Evolutionary conservation across 1,140 invertebrate species (phyloP).

Genomic region (Diorhabda elongata): DNA sequence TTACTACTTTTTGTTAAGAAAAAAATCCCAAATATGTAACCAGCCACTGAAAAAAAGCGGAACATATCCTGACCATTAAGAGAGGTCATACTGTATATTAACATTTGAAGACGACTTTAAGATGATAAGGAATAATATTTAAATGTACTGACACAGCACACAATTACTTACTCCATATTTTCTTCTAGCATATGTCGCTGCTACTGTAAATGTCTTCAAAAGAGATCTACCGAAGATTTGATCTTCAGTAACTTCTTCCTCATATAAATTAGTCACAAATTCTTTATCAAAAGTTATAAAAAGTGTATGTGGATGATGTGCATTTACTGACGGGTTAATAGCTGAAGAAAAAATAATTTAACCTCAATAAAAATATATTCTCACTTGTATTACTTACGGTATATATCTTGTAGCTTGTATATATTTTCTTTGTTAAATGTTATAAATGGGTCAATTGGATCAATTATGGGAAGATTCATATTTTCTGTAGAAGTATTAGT

Average conservation of each 20-base stretch:
- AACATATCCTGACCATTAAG: too few relatives aligned
- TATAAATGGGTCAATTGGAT: conserved; percentile 66
- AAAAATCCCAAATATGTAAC: too few relatives aligned
- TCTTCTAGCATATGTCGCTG: conserved; percentile 65
- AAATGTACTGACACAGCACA: too few relatives aligned
- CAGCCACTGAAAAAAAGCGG: too few relatives aligned
- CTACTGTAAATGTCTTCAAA: conserved; percentile 67
- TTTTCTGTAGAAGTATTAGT: conserved; percentile 45
- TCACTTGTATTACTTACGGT: conserved; percentile 60
- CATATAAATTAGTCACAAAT: conserved; percentile 63
- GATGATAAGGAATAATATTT: too few relatives aligned
- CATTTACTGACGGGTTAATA: conserved; percentile 46
- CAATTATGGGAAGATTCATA: conserved; percentile 61
- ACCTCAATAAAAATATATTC: neutral
- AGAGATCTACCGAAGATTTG: conserved; percentile 66
- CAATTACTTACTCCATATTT: conserved; percentile 60
- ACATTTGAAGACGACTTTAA: too few relatives aligned
- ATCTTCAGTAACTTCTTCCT: conserved; percentile 57
- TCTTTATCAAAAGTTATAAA: conserved; percentile 63
- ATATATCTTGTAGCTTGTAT: conserved; percentile 58
- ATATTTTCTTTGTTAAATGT: conserved; percentile 62
- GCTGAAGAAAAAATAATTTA: conserved; percentile 51
- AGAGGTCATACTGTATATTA: too few relatives aligned
- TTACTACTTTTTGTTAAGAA: too few relatives aligned
- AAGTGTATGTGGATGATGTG: conserved; percentile 67